phyloP scores from a whole-genome alignment of 2,888 invertebrate species.

The Ariolimax columbianus region DNA sequence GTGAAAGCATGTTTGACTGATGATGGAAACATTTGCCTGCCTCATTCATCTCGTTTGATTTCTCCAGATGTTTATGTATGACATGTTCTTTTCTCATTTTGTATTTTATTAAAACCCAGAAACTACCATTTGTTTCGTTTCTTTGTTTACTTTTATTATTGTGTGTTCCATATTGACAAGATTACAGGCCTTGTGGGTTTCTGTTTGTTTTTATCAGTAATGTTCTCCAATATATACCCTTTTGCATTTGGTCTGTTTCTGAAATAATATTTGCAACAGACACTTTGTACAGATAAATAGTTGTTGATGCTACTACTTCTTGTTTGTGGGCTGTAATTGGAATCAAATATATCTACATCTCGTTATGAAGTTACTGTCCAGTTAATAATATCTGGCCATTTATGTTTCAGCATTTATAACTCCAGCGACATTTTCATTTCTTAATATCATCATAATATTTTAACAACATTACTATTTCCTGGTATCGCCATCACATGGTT shows the following conservation, averaged over 20 bases:
- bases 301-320: background rate
- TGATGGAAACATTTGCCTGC: background rate
- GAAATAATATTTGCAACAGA: background rate
- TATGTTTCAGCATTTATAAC: background rate
- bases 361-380: background rate
- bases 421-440: background rate
- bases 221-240: background rate
- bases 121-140: background rate
- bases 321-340: background rate
- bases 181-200: background rate
- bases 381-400: background rate
- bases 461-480: too few species aligned
- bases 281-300: background rate
- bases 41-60: background rate
- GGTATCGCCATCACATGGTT: background rate
- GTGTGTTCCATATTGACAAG: background rate
- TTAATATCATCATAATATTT: too few species aligned
- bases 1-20: background rate
- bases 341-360: background rate
- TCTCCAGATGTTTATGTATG: background rate
- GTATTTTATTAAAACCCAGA: background rate
- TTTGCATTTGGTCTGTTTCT: background rate
- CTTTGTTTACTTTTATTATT: too few species aligned
- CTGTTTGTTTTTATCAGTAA: background rate
- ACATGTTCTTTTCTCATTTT: conserved; percentile 2